Base-by-base conservation (phyloP, 2,888 invertebrate species). In the Netelia fuscicornis region DNA sequence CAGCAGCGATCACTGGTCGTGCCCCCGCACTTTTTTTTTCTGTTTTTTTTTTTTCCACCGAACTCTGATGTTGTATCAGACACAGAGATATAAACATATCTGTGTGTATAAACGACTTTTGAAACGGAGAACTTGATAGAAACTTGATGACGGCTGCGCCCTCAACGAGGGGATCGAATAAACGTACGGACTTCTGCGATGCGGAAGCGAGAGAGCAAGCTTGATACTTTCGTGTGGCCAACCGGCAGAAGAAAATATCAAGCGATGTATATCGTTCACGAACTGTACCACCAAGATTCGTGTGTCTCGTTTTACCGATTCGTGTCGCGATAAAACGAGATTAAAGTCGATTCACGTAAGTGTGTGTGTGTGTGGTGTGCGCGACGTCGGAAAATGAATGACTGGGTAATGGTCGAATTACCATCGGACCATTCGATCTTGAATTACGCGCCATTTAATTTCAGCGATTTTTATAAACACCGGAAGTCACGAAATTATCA, bases 91-190 rank as follows among this genome's bases (percentile, higher is more conserved):
- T 42, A 58, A 44, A 60, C n/a, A 44, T 44, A 9, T 44, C 2
- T 13, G 48, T 48, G 3, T 3, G 48, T 48, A 48, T 25, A 77
- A 67, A 58, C 42, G 56, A 58, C 67, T 68, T 75, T 68, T 68
- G 74, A 81, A 74, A 75, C 75, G 75, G 62, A 80, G 80, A 80
- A 80, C 72, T 71, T 72, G 81, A 81, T 81, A 60, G 81, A 81
- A 81, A 81, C 74, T 68, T 62, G 75, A 81, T 68, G 81, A 81
- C 68, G 81, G 75, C 67, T 75, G 68, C 68, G 75, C 81, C 75
- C 81, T 60, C 60, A 20, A 20, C 52, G 75, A 67, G 68, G 67
- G 62, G 74, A 75, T 81, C 81, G 75, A 81, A 81, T 81, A 74
- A 74, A 74, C 80, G 72, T 68, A 62, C 60, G 37, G 60, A 81